Conservation (phyloP, 2,797 vertebrate genomes). For the Cyclura pinguis region DNA sequence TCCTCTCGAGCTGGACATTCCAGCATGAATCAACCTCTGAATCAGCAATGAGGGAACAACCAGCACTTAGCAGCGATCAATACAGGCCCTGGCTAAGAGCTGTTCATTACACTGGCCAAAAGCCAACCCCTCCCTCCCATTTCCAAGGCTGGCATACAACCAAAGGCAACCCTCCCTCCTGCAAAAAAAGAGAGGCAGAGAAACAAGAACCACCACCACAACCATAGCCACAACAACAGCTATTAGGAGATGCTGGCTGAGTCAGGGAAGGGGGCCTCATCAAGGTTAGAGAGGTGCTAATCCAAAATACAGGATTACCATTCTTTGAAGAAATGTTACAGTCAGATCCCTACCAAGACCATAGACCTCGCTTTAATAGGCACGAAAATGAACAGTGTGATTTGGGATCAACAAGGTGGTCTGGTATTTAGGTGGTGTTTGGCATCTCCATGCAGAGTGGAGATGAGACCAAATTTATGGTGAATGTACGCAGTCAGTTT, state of each 20-base stretch:
- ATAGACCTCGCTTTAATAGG: background rate
- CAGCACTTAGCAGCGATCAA: slow-evolving; percentile 51
- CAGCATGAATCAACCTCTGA: slow-evolving; percentile 31
- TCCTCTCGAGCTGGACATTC: slow-evolving; percentile 13
- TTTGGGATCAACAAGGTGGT: background rate
- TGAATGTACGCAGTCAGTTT: background rate
- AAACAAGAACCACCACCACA: too few relatives aligned
- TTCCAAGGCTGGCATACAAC: slow-evolving; percentile 9
- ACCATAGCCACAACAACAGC: background rate
- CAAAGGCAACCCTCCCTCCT: background rate
- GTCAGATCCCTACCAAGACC: background rate
- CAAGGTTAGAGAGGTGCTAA: background rate
- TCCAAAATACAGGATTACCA: background rate
- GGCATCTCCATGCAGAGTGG: background rate
- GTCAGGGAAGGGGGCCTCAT: background rate
- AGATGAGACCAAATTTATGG: too few relatives aligned
- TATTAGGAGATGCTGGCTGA: slow-evolving; percentile 4
- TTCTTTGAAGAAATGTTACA: background rate
- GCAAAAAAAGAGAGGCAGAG: too few relatives aligned
- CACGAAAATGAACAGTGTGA: background rate
- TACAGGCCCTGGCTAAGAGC: slow-evolving; percentile 33
- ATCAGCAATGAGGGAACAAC: slow-evolving; percentile 38
- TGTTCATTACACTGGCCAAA: slow-evolving; percentile 12
- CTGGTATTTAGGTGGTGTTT: background rate
- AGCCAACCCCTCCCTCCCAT: slow-evolving; percentile 12